phyloP scores from a whole-genome alignment of 2,797 vertebrate genomes.

The Tenualosa thibaudeaui region DNA sequence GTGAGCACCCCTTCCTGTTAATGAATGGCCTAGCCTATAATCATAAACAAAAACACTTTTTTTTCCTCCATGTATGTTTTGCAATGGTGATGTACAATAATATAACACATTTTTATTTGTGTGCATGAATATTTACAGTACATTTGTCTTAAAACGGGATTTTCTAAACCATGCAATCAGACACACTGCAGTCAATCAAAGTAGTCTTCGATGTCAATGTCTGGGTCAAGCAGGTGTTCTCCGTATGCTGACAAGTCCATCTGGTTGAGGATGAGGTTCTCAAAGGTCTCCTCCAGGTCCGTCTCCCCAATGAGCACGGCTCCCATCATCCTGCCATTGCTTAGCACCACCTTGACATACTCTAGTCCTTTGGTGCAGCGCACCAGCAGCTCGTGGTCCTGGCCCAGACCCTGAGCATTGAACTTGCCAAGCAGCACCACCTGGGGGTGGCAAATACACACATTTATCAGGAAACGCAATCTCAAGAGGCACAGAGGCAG shows the following conservation, averaged over 20 bases:
- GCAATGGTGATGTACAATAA: no score
- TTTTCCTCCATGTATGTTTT: no score
- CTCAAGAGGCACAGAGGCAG: no score
- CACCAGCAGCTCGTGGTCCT: slow-evolving; percentile 86
- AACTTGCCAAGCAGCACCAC: slow-evolving; percentile 93
- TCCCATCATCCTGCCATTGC: slow-evolving; percentile 86
- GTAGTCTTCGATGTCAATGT: slow-evolving; percentile 96
- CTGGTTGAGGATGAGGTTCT: slow-evolving; percentile 95
- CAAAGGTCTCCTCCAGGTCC: slow-evolving; percentile 95
- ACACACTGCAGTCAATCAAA: slow-evolving; percentile 61
- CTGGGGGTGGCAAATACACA: slow-evolving; percentile 62
- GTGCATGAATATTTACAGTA: not conserved
- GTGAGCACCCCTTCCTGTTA: no score
- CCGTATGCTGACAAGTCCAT: slow-evolving; percentile 91
- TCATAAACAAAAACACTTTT: no score
- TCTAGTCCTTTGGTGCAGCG: slow-evolving; percentile 89
- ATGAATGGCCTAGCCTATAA: no score
- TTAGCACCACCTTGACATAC: slow-evolving; percentile 89
- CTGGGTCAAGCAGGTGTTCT: slow-evolving; percentile 87
- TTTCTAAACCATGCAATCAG: not conserved
- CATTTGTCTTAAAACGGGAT: not conserved
- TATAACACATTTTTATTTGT: not conserved
- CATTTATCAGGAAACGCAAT: slow-evolving; percentile 9
- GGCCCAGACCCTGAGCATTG: slow-evolving; percentile 86
- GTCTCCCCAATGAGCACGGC: slow-evolving; percentile 92